phyloP scores from a whole-genome alignment of 1,140 invertebrate species.

The Nymphalis io region DNA sequence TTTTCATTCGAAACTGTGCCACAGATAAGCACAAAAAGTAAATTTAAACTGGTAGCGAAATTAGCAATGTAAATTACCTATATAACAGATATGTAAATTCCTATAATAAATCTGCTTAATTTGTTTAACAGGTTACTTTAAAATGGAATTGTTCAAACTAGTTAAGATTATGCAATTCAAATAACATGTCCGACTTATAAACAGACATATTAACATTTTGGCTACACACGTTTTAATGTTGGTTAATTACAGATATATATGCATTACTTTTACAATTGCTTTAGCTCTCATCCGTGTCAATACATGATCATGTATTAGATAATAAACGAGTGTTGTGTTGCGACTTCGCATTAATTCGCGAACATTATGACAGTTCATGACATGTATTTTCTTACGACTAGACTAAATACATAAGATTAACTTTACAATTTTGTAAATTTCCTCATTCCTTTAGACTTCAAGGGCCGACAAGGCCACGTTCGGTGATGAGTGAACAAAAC shows the following conservation, averaged over 20 bases:
- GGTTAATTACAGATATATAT: slow-evolving; percentile 25
- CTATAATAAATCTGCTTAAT: not conserved
- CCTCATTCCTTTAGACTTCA: too few relatives aligned
- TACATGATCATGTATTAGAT: slow-evolving; percentile 49
- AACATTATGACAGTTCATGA: slow-evolving; percentile 44
- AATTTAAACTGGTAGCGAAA: too few relatives aligned
- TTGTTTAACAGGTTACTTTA: not conserved
- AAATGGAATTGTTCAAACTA: not conserved
- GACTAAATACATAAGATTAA: not conserved
- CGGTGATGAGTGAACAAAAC: too few relatives aligned
- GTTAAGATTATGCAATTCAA: not conserved
- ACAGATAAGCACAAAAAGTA: too few relatives aligned
- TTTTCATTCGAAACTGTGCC: too few relatives aligned
- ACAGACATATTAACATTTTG: slow-evolving; percentile 20
- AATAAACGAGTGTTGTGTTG: slow-evolving; percentile 41
- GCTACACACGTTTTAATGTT: slow-evolving; percentile 7
- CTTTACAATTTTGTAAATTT: too few relatives aligned
- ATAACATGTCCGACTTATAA: not conserved
- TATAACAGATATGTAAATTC: not conserved
- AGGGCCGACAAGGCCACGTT: too few relatives aligned
- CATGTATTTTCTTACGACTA: slow-evolving; percentile 47
- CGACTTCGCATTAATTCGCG: slow-evolving; percentile 52
- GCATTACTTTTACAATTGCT: slow-evolving; percentile 34
- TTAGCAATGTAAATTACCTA: too few relatives aligned
- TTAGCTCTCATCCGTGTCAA: slow-evolving; percentile 50